Percentiles rank a stretch among this genome's conserved stretches.
phyloP scores from a whole-genome alignment of 2,888 invertebrate species.

The Spisula solida region DNA sequence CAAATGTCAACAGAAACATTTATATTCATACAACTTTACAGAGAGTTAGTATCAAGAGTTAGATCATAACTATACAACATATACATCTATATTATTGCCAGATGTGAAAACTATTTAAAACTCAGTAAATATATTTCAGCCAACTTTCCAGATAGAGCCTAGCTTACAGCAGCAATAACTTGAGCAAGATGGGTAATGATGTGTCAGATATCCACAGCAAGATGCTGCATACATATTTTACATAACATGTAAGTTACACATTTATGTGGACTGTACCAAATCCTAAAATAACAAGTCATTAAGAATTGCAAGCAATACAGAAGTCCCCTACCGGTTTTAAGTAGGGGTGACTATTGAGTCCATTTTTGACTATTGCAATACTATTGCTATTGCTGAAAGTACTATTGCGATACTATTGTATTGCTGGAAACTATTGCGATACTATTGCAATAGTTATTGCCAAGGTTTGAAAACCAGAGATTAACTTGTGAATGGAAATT shows the following conservation, averaged over 20 bases:
- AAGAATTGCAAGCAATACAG: too few relatives aligned
- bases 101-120: slow-evolving; percentile 12
- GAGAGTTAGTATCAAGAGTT: background rate
- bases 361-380: too few relatives aligned
- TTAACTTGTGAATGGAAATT: too few relatives aligned
- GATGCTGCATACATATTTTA: background rate
- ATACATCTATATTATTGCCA: slow-evolving; percentile 1
- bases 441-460: too few relatives aligned
- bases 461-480: too few relatives aligned
- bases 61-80: slow-evolving; percentile 5
- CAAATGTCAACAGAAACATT: slow-evolving; percentile 1
- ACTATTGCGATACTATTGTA: too few relatives aligned
- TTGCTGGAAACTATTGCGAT: too few relatives aligned
- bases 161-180: too few relatives aligned
- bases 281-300: background rate
- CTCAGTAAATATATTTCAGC: background rate
- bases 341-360: too few relatives aligned
- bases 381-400: too few relatives aligned
- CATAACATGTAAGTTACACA: background rate
- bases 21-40: background rate
- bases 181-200: background rate
- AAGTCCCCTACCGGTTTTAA: too few relatives aligned
- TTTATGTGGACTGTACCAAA: too few relatives aligned
- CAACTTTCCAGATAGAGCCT: background rate
- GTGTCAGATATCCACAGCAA: background rate